Evolutionary conservation across 2,888 invertebrate species (phyloP).

Genomic region (Ctenicera cuprea): DNA sequence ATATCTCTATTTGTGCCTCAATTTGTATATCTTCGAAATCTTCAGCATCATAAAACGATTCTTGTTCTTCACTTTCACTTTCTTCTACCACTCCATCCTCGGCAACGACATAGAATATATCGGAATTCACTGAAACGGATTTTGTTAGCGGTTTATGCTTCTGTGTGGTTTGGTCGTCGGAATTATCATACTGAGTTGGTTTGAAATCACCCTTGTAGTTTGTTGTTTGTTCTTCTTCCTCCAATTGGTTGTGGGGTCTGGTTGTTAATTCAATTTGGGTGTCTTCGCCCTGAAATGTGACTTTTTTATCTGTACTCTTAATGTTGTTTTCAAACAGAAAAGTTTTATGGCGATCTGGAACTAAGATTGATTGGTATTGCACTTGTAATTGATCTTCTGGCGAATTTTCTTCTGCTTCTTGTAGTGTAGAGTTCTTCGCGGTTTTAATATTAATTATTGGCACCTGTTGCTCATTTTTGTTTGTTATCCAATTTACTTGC

Average conservation of each 20-base stretch:
- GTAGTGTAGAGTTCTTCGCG: too few relatives aligned
- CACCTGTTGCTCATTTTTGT: too few relatives aligned
- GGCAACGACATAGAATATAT: background rate
- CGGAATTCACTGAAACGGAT: constrained; percentile 2
- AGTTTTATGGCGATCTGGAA: too few relatives aligned
- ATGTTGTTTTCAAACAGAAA: too few relatives aligned
- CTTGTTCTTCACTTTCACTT: constrained; percentile 24
- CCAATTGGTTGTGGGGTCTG: background rate
- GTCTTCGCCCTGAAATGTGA: too few relatives aligned
- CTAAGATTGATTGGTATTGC: too few relatives aligned
- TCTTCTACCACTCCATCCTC: background rate
- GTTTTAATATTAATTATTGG: too few relatives aligned
- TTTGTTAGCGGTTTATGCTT: background rate
- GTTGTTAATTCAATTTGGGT: too few relatives aligned
- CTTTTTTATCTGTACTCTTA: too few relatives aligned
- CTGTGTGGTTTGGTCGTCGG: background rate
- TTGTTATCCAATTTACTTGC: too few relatives aligned
- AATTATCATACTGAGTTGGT: background rate
- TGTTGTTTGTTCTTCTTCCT: background rate
- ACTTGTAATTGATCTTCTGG: too few relatives aligned
- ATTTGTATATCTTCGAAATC: constrained; percentile 1
- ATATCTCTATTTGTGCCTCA: background rate
- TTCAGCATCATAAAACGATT: constrained; percentile 21
- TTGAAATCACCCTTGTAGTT: background rate
- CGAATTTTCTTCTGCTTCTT: too few relatives aligned